Conservation (phyloP, 1,140 invertebrate genomes). For the Drosophila albomicans region DNA sequence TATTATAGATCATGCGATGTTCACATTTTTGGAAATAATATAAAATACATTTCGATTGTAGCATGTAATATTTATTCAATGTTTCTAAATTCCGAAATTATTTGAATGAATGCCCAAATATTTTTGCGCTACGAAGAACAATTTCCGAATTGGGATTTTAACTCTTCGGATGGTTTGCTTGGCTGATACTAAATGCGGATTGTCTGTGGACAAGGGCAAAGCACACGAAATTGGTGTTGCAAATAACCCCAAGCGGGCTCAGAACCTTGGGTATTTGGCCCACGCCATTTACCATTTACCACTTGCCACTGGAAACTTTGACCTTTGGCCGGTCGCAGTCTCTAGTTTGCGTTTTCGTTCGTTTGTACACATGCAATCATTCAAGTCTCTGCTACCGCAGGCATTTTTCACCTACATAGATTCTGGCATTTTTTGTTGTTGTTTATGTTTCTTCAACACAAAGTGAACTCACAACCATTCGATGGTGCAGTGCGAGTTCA, state of each 20-base stretch:
- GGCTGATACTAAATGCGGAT: background rate
- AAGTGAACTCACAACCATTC: conserved; percentile 8
- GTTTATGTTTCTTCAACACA: too few species aligned
- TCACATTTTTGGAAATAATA: too few species aligned
- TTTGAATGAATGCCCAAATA: too few species aligned
- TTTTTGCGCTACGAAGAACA: background rate
- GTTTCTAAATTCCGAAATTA: too few species aligned
- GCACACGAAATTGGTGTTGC: conserved; percentile 22
- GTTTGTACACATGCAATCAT: conserved; percentile 22
- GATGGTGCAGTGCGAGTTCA: background rate
- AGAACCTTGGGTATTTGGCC: conserved; percentile 1
- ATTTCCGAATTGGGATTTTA: background rate
- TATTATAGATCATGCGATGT: too few species aligned
- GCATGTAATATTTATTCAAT: too few species aligned
- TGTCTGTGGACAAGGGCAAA: conserved; percentile 2
- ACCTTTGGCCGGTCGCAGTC: conserved; percentile 22
- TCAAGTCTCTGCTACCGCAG: background rate
- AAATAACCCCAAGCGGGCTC: conserved; percentile 19
- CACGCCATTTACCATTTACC: conserved; percentile 8
- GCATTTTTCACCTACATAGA: too few species aligned
- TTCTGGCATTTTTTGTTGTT: too few species aligned
- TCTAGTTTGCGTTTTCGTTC: background rate
- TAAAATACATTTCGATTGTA: too few species aligned
- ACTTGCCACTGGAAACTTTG: conserved; percentile 17
- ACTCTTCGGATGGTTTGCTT: background rate